Evolutionary conservation across 53 echinoderm and acorn worm genomes (phyloP), one percentile per base, ranked within the genome.

Genomic region (Actinopyga echinites): DNA sequence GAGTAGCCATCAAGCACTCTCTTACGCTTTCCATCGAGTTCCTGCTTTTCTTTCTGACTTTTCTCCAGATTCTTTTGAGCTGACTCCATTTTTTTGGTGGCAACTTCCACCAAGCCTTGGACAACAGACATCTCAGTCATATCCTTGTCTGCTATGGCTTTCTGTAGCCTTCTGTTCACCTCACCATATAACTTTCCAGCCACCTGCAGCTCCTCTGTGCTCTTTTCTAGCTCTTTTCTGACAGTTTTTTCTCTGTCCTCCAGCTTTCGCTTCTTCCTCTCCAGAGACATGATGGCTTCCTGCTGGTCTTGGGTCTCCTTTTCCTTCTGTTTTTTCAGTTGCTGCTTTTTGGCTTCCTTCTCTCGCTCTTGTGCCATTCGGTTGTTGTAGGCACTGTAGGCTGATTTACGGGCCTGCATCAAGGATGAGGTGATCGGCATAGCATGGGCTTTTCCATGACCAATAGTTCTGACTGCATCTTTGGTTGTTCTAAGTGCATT

Each of bases 1-100:
- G 15, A 60, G 60, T 60, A 60, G 60, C 60, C 60, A 60, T 60
- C 7, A 5, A 60, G 60, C 60, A 60, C 60, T 60, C 60, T 60
- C 60, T 60, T 5, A 60, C 6, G 60, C 60, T 60, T 60, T 60
- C 60, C 60, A 60, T 60, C 60, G 21, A 60, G 60, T 60, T 60
- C 21, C 60, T 60, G 60, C 60, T 60, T 60, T 60, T 60, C 60
- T 60, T 26, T 60, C 60, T 60, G 60, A 60, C 60, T 60, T 60
- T 60, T 60, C 60, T 60, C 60, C 60, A 60, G 60, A 60, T 5
- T 24, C 1, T 60, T 60, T 60, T 60, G 60, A 60, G 28, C 60
- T 24, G 60, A 60, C 60, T 60, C 60, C 60, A 60, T 58, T 58
- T 60, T 60, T 60, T 60, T 60, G 12, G 19, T 17, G 24, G 61